These are phyloP conservation scores for Myanophis thanlyinensis DNA, from an alignment of 2,113 vertebrate species.

Conservation along the genomic window DNA sequence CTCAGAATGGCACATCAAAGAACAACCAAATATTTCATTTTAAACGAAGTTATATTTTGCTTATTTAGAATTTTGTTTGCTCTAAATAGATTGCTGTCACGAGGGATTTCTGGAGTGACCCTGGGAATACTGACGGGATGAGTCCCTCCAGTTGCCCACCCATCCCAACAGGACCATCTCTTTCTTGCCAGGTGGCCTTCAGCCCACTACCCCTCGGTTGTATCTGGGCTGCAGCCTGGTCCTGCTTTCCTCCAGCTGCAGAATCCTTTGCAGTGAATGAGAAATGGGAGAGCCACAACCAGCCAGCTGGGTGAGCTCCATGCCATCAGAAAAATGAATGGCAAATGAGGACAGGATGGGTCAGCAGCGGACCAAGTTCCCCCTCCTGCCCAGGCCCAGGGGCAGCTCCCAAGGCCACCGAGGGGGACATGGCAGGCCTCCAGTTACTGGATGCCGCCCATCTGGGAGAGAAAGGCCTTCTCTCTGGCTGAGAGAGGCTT, in stretches of 20 bases:
- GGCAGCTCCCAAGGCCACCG: neutral
- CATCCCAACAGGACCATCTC: neutral
- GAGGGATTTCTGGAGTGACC: neutral
- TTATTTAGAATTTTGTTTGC: neutral
- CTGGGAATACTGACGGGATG: neutral
- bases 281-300: neutral
- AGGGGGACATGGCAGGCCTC: neutral
- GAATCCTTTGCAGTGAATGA: neutral
- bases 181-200: neutral
- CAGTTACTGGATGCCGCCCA: neutral
- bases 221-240: neutral
- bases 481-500: neutral
- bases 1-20: neutral
- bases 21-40: neutral
- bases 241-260: neutral
- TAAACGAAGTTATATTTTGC: neutral
- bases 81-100: neutral
- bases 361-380: too few species aligned
- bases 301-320: neutral
- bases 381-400: neutral
- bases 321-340: too few species aligned
- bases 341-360: neutral
- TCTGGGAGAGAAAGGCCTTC: neutral
- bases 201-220: neutral
- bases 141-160: too few species aligned